Evolutionary conservation across 2,113 vertebrate species (phyloP).

Genomic region (Seriola quinqueradiata): DNA sequence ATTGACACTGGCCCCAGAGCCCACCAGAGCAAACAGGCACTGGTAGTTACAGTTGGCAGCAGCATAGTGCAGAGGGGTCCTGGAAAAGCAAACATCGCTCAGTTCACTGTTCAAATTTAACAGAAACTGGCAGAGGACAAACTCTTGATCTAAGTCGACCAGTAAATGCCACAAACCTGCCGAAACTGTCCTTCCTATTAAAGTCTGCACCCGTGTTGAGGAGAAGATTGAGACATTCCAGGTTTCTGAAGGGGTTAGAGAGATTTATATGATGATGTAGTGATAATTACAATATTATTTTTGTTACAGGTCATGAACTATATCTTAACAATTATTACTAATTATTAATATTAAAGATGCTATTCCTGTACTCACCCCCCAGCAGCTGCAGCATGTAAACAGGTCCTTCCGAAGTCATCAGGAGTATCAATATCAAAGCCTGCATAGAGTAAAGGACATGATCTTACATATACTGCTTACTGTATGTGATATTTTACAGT

Average conservation of each 20-base stretch:
- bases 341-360: neutral
- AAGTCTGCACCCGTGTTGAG: constrained; percentile 98
- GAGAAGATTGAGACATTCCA: constrained; percentile 98
- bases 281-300: neutral
- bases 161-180: constrained; percentile 87
- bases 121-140: neutral
- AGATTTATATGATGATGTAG: neutral
- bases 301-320: neutral
- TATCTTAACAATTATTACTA: neutral
- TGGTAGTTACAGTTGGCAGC: constrained; percentile 99
- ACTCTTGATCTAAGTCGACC: constrained; percentile 10
- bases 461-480: neutral
- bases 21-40: constrained; percentile 99
- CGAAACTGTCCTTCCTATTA: constrained; percentile 98
- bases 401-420: constrained; percentile 98
- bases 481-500: neutral
- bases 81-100: constrained; percentile 74
- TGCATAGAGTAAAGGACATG: constrained; percentile 66
- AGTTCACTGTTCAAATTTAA: constrained; percentile 40
- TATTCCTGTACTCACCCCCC: constrained; percentile 90
- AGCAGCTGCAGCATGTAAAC: constrained; percentile 98
- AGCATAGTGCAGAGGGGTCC: constrained; percentile 97
- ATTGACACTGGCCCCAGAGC: constrained; percentile 97
- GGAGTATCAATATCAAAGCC: constrained; percentile 98
- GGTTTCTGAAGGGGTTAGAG: constrained; percentile 86